phyloP scores from a whole-genome alignment of 2,888 invertebrate genomes.

The Platycnemis pennipes region DNA sequence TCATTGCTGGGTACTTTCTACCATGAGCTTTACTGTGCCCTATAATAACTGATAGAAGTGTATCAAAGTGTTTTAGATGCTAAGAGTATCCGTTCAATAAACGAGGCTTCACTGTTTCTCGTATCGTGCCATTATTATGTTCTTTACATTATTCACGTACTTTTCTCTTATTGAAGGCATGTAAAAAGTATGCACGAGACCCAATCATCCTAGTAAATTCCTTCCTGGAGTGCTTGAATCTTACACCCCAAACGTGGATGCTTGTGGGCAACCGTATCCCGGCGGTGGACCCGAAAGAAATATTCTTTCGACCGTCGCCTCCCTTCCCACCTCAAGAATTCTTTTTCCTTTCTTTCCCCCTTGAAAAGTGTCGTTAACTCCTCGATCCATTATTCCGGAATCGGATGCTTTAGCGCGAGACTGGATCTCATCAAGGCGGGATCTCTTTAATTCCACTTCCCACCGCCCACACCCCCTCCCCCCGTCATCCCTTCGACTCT shows the following conservation, averaged over 20 bases:
- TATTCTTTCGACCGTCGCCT: conserved; percentile 30
- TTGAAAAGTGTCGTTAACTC: conserved; percentile 49
- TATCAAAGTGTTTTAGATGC: no score
- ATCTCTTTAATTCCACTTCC: conserved; percentile 47
- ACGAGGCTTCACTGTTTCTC: no score
- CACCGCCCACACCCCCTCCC: not conserved
- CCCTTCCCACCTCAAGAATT: not conserved
- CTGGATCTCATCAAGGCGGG: conserved; percentile 58
- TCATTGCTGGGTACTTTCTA: no score
- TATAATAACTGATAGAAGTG: no score
- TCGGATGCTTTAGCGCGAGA: conserved; percentile 45
- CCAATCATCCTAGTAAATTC: not conserved
- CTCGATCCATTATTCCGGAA: conserved; percentile 14
- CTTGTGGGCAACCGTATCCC: not conserved
- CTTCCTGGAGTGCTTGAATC: not conserved
- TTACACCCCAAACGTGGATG: not conserved
- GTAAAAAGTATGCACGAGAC: conserved; percentile 26
- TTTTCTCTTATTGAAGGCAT: not conserved
- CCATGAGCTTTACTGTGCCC: no score
- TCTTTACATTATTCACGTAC: not conserved
- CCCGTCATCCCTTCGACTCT: not conserved
- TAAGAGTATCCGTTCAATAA: no score
- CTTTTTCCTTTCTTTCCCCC: not conserved
- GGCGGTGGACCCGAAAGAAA: not conserved
- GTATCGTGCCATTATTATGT: not conserved